These are phyloP conservation scores for Apantesis nais DNA, from an alignment of 2,888 invertebrate genomes.

Conservation along the genomic window DNA sequence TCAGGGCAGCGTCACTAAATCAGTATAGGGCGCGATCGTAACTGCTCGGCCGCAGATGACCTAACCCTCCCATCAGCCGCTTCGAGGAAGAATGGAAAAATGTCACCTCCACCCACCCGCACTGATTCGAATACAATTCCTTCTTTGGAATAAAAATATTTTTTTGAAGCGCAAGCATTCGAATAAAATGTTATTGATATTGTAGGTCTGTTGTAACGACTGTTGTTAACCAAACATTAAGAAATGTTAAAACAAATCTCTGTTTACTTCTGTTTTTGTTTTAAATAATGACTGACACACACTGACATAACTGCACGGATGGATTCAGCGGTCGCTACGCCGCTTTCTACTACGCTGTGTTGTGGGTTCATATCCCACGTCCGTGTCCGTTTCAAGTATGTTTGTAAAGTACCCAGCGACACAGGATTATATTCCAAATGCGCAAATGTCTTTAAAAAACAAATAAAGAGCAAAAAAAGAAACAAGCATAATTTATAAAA, in stretches of 20 bases:
- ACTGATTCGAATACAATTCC: constrained; percentile 44
- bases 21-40: constrained; percentile 22
- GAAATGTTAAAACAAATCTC: background rate
- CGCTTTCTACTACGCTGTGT: too few relatives aligned
- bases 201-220: constrained; percentile 19
- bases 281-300: too few relatives aligned
- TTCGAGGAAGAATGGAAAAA: constrained; percentile 34
- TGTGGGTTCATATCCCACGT: too few relatives aligned
- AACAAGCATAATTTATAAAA: background rate
- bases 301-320: too few relatives aligned
- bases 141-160: constrained; percentile 20
- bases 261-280: background rate
- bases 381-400: too few relatives aligned
- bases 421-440: too few relatives aligned
- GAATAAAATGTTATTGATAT: constrained; percentile 45
- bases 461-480: too few relatives aligned
- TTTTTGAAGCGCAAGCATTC: constrained; percentile 27
- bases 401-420: too few relatives aligned
- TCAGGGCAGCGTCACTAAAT: constrained; percentile 19
- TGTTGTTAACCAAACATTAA: constrained; percentile 28
- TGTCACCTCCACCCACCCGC: constrained; percentile 19
- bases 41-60: constrained; percentile 24
- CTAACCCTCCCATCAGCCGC: constrained; percentile 32
- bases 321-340: too few relatives aligned
- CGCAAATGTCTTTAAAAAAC: too few relatives aligned